Evolutionary conservation across 37 sponge, comb jelly and placozoan genomes (phyloP), one percentile per base, ranked within the genome.

Genomic region (Eunapius fragilis): DNA sequence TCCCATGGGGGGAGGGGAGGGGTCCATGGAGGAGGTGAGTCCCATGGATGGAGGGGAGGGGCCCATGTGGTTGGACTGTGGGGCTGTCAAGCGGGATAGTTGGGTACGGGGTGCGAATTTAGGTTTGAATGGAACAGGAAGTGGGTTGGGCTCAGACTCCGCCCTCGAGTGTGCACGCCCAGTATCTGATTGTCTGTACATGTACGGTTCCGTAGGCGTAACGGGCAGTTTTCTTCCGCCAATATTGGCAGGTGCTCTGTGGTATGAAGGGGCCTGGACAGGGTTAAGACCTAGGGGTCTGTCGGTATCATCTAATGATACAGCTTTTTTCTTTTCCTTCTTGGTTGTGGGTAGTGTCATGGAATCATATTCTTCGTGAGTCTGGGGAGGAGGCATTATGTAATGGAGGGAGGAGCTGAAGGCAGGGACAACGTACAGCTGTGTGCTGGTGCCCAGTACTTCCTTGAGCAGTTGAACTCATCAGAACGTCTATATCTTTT

Each of bases 91-190:
- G 32, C 31, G 30, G 4, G 31, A 34, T 25, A 82, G 82, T 10
- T 75, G 72, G 12, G 74, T 48, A 25, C 74, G 58, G 10, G 79
- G 69, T 24, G 82, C 69, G 5, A 88, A 26, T 22, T 49, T 75
- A 32, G 83, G 75, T 67, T 79, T 73, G 75, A 87, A 94, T 17
- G 94, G 94, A 14, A 74, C 30, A 32, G 94, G 94, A 50, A 94
- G 86, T 19, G 94, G 94, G 25, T 84, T 81, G 17, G 94, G 94
- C 2, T 85, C 89, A 13, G 94, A 94, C 25, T 90, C 92, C 5
- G 89, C 50, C 26, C 94, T 83, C 35, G 92, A 87, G 22, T 84
- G 88, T 13, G 85, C 50, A 2, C 84, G 67, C 0, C 11, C 31
- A 12, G 79, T 3, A 37, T 82, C 36, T 50, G 27, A 17, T 2